phyloP scores from a whole-genome alignment of 1,140 invertebrate species.

The Lepidurus packardi region DNA sequence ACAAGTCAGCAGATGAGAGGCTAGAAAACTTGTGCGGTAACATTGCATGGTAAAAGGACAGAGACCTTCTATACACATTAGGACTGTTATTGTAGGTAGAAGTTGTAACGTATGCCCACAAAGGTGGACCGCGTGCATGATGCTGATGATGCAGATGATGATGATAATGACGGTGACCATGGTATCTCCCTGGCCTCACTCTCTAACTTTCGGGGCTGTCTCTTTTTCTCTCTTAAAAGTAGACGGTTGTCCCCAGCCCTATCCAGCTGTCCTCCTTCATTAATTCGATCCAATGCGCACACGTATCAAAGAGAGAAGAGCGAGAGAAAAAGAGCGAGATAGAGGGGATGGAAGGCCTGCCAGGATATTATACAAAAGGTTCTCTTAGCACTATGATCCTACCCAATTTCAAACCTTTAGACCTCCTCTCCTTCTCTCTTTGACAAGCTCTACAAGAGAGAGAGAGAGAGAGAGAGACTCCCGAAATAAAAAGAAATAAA shows the following conservation, averaged over 20 bases:
- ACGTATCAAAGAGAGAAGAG: constrained; percentile 11
- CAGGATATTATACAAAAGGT: constrained; percentile 6
- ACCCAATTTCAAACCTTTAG: neutral
- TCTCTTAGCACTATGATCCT: constrained; percentile 5
- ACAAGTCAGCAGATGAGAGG: no score
- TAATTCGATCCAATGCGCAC: constrained; percentile 24
- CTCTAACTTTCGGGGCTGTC: constrained; percentile 26
- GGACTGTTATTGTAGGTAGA: neutral
- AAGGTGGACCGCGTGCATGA: neutral
- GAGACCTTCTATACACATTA: neutral
- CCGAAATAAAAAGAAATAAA: neutral
- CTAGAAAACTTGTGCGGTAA: neutral
- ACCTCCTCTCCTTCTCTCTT: constrained; percentile 15
- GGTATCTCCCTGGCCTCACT: neutral
- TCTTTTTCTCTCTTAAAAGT: constrained; percentile 22
- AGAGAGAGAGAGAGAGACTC: neutral
- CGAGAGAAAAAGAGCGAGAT: neutral
- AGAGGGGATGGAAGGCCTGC: neutral
- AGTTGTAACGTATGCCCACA: neutral
- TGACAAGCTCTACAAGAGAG: neutral
- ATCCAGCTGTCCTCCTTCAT: constrained; percentile 24
- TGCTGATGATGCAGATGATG: constrained; percentile 22
- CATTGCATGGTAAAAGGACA: neutral
- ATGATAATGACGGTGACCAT: constrained; percentile 24
- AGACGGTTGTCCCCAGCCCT: neutral